Evolutionary conservation across 2,797 vertebrate genomes (phyloP), one percentile per base, ranked within the genome.

Genomic region (Propithecus perrieri): DNA sequence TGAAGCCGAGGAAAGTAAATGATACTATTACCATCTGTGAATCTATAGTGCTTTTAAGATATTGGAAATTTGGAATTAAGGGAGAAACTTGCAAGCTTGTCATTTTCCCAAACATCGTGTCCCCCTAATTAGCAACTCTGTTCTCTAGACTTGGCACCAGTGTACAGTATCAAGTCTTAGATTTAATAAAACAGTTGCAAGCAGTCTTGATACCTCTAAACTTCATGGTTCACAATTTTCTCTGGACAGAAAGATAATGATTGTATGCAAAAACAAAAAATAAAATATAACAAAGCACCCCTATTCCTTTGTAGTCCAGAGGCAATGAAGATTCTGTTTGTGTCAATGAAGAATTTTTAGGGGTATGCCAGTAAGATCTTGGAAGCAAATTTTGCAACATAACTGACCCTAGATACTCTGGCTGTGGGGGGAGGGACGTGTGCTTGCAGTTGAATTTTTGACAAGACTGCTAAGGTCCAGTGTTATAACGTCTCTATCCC

Each of bases 41-140:
- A 59, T 95, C 81, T 20, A 33, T 30, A 74, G 65, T 63, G 76
- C 65, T 97, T 95, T 94, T 88, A 94, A 94, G 97, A 96, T 93
- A 89, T 59, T 85, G 65, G 87, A 87, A 63, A 93, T 75, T 90
- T 90, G 85, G 63, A 95, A 76, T 93, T 91, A 72, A 63, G 9
- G 89, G 92, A 95, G 46, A 43, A 86, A 78, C 46, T 97, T 89
- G 88, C 85, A 97, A 17, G 28, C 48, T 89, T 95, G 71, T 78
- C 71, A 48, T 76, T 91, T 97, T 41, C 59, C 79, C 69, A 92
- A 89, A 94, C 74, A 89, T 65, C 1, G 14, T 91, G 72, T 87
- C n/a, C 87, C 63, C 90, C 57, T 93, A 87, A 74, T 95, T 55
- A 85, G 55, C 72, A 84, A 14, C 38, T 71, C 53, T 61, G 7